Evolutionary conservation across 2,888 invertebrate genomes (phyloP).

Genomic region (Panzeria rudis): DNA sequence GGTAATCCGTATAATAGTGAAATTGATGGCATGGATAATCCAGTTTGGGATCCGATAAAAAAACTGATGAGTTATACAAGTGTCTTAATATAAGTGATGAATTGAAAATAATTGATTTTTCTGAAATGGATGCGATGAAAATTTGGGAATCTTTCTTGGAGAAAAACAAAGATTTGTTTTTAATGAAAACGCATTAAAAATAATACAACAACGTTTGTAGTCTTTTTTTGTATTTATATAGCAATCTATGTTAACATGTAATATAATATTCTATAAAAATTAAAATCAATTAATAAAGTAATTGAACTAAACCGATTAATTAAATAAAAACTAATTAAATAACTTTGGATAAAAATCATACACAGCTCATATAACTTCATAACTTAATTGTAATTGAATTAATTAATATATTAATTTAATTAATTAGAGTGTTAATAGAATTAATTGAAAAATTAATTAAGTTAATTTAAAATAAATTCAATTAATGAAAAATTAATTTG

Average conservation of each 20-base stretch:
- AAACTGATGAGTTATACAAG: slow-evolving; percentile 77
- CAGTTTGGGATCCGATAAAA: slow-evolving; percentile 79
- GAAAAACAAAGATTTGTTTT: slow-evolving; percentile 75
- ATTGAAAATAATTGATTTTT: slow-evolving; percentile 78
- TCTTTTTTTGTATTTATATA: slow-evolving; percentile 39
- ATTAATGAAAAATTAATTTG: too few relatives aligned
- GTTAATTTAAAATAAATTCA: too few relatives aligned
- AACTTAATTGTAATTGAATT: too few relatives aligned
- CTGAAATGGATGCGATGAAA: slow-evolving; percentile 79
- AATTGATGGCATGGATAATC: slow-evolving; percentile 77
- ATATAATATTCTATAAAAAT: slow-evolving; percentile 17
- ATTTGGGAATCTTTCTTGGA: slow-evolving; percentile 80
- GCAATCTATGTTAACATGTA: slow-evolving; percentile 46
- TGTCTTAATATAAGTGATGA: slow-evolving; percentile 82
- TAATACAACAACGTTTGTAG: slow-evolving; percentile 19
- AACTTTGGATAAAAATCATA: too few relatives aligned
- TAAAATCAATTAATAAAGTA: too few relatives aligned
- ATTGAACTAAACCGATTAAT: too few relatives aligned
- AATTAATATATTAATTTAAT: too few relatives aligned
- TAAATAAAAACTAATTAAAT: too few relatives aligned
- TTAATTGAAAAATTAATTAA: too few relatives aligned
- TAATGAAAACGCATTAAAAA: not conserved
- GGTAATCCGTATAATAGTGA: slow-evolving; percentile 80
- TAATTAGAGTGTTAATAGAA: too few relatives aligned
- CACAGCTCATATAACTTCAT: too few relatives aligned